Conservation (phyloP, 2,113 vertebrate genomes). For the Rhineura floridana region DNA sequence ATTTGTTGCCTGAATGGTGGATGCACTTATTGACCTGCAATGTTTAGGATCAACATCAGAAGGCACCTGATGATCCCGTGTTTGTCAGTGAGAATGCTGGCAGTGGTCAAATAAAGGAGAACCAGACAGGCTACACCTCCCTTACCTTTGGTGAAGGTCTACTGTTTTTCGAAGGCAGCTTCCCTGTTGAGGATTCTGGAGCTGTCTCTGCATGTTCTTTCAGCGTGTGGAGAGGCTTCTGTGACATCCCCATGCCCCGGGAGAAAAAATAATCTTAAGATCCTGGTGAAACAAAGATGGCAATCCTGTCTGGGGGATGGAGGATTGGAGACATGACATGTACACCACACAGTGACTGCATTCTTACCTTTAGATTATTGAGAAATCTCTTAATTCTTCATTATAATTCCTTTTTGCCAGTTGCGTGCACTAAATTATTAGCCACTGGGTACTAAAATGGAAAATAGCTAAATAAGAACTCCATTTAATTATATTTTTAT, state of each 20-base stretch:
- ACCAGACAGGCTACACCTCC: background rate
- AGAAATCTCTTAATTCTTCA: conserved; percentile 29
- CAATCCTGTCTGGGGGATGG: background rate
- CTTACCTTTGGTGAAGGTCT: background rate
- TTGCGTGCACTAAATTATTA: conserved; percentile 38
- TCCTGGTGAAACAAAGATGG: background rate
- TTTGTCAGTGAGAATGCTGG: background rate
- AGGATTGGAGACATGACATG: background rate
- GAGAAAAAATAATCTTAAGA: too few species aligned
- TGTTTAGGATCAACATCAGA: background rate
- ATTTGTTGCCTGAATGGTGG: background rate
- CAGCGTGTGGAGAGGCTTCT: background rate
- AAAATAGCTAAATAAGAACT: conserved; percentile 56
- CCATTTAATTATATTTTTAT: conserved; percentile 56
- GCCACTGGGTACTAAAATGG: conserved; percentile 28
- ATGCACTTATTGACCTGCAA: background rate
- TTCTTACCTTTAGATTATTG: conserved; percentile 20
- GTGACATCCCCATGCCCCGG: background rate
- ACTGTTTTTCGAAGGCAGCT: background rate
- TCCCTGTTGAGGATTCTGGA: background rate
- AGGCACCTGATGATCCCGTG: background rate
- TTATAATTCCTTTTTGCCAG: conserved; percentile 33
- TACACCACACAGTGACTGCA: too few species aligned
- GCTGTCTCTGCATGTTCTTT: background rate
- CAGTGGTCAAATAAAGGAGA: background rate